Evolutionary conservation across 2,113 vertebrate genomes (phyloP).

Genomic region (Hydropotes inermis): DNA sequence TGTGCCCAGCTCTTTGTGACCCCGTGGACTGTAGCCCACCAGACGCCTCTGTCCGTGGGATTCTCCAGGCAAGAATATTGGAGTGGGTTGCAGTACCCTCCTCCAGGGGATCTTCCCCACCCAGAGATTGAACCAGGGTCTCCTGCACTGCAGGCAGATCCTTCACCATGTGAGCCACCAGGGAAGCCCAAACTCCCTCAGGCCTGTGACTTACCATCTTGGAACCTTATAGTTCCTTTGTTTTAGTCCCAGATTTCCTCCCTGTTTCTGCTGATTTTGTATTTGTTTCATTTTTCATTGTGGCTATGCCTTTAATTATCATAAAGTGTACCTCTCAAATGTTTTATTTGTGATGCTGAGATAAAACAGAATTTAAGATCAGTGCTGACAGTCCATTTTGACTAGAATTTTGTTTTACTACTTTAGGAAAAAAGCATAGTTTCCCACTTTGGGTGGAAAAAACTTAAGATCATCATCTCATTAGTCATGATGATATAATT

Average conservation of each 20-base stretch:
- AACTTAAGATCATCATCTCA: constrained; percentile 6
- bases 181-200: not conserved
- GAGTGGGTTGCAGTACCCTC: not conserved
- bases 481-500: constrained; percentile 1
- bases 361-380: not conserved
- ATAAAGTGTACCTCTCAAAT: not conserved
- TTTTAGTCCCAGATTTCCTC: not conserved
- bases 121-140: not conserved
- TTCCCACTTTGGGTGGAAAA: not conserved
- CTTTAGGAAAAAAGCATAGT: not conserved
- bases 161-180: not conserved
- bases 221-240: not conserved
- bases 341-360: not conserved
- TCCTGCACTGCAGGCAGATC: not conserved
- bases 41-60: not conserved
- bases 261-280: not conserved
- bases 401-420: not conserved
- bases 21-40: not conserved
- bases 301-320: not conserved
- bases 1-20: rapidly evolving
- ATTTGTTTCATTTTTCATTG: not conserved
- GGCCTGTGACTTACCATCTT: not conserved
- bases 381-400: not conserved
- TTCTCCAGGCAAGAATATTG: not conserved
- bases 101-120: not conserved